Conservation (phyloP, 1,140 invertebrate species). For the Nasonia longicornis region DNA sequence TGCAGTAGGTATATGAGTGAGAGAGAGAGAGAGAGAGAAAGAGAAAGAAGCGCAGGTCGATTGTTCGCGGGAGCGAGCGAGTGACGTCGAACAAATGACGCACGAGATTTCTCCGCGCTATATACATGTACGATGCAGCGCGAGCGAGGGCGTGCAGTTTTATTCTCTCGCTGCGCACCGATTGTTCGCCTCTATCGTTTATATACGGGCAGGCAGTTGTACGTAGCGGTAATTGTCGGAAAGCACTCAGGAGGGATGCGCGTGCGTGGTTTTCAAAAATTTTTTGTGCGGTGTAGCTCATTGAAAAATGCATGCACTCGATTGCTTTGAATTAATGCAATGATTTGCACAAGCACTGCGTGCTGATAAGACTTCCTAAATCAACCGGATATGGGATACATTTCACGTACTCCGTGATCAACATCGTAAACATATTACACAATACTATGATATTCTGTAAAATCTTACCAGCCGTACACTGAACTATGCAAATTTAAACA, state of each 20-base stretch:
- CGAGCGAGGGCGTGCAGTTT: not conserved
- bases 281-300: not conserved
- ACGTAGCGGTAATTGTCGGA: slow-evolving; percentile 39
- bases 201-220: not conserved
- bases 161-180: slow-evolving; percentile 15
- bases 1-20: not conserved
- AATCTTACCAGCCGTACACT: too few species aligned
- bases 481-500: slow-evolving; percentile 1
- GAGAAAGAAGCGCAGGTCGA: slow-evolving; percentile 53
- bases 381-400: too few species aligned
- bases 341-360: too few species aligned
- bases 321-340: too few species aligned
- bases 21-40: slow-evolving; percentile 4
- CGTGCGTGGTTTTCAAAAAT: not conserved
- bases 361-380: too few species aligned
- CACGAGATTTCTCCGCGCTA: slow-evolving; percentile 17
- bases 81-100: slow-evolving; percentile 58
- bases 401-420: too few species aligned
- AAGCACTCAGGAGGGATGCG: not conserved
- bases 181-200: slow-evolving; percentile 6
- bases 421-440: too few species aligned
- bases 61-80: slow-evolving; percentile 60
- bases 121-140: not conserved
- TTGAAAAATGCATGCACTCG: too few species aligned
- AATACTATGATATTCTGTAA: too few species aligned